phyloP scores from a whole-genome alignment of 2,888 invertebrate species.

The Electrophaes corylata region DNA sequence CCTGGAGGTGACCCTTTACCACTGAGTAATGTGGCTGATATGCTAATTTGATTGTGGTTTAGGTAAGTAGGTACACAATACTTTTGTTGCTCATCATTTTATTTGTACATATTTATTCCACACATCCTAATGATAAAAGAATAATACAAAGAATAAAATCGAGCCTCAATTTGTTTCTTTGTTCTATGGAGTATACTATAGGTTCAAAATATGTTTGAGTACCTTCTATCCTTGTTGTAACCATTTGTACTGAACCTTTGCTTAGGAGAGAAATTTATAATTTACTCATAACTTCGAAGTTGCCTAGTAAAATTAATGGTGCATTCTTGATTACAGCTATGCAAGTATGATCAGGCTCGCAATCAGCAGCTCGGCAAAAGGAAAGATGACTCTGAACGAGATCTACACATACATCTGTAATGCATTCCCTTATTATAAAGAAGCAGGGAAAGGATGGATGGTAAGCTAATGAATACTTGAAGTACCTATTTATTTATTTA shows the following conservation, averaged over 20 bases:
- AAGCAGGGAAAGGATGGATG: conserved; percentile 89
- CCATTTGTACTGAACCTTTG: background rate
- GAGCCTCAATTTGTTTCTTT: conserved; percentile 3
- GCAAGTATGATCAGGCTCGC: conserved; percentile 88
- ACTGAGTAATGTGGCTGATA: conserved; percentile 37
- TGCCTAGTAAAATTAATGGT: background rate
- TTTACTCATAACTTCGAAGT: background rate
- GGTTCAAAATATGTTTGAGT: background rate
- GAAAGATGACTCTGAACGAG: conserved; percentile 89
- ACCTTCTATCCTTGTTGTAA: background rate
- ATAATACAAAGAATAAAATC: background rate
- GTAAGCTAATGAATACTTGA: conserved; percentile 64
- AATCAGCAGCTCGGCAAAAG: conserved; percentile 86
- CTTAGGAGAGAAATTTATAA: background rate
- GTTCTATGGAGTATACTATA: background rate
- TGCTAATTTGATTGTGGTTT: conserved; percentile 35
- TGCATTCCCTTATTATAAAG: conserved; percentile 88
- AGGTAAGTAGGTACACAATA: conserved; percentile 14
- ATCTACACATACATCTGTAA: conserved; percentile 90
- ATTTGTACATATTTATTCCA: conserved; percentile 10
- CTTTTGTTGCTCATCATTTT: conserved; percentile 21
- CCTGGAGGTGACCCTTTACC: conserved; percentile 49
- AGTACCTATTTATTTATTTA: no score
- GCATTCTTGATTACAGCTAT: conserved; percentile 78
- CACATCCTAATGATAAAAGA: background rate